Evolutionary conservation across 2,888 invertebrate species (phyloP), one percentile per base, ranked within the genome.

Genomic region (Calliphora vomitoria): DNA sequence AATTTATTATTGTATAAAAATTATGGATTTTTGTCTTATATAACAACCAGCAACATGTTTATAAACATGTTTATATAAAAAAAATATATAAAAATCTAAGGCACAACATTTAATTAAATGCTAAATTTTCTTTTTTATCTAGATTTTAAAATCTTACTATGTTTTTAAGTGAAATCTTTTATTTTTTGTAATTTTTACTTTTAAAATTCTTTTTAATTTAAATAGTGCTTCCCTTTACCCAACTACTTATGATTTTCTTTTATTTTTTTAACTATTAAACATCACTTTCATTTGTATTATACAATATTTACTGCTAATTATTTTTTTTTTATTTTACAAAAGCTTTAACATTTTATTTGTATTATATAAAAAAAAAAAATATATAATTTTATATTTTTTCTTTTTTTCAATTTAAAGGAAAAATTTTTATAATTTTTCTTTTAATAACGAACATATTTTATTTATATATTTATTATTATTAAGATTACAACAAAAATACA

Each of bases 201-300:
- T 60, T 58, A 85, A 66, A 41, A 41, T 38, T 74, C 68, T 25
- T 64, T 88, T 76, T 47, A 47, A 31, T 79, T 86, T 15, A 84
- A 69, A 71, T 74, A 82, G 88, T 79, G 87, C 88, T 87, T 87
- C 86, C 86, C 69, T n/a, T 13, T n/a, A 41, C 20, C 38, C 31
- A 69, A n/a, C 31, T 5, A 50, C 15, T 71, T 75, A 55, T 58
- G 0, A 38, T 8, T 35, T 75, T 55, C 5, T 53, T 68, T 64
- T 50, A 6, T n/a, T 78, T 72, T 74, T 55, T 11, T 31, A 47
- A 53, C 13, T 18, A 13, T 38, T 58, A 69, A 62, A 76, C 84
- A 85, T 82, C 88, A 88, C 86, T 84, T 79, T 71, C 55, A 82
- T 60, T 86, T 88, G 86, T 86, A 88, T 88, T 64, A 88, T 86